These are phyloP conservation scores for Xenus cinereus DNA, from an alignment of 2,113 vertebrate species.

Conservation along the genomic window DNA sequence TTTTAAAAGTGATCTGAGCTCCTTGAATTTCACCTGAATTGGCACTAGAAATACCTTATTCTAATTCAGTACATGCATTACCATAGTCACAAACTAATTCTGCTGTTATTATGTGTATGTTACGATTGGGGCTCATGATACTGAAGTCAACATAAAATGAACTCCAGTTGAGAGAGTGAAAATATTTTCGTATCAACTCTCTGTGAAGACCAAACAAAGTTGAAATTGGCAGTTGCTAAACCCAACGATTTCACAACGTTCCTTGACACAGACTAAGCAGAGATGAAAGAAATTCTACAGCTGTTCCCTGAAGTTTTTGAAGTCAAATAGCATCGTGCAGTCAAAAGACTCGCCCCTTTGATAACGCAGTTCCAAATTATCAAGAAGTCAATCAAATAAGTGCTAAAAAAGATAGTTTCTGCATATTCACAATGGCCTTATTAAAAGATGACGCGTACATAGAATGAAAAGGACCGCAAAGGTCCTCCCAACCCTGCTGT, in stretches of 20 bases:
- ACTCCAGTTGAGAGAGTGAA: background rate
- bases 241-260: background rate
- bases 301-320: background rate
- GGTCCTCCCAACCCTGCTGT: background rate
- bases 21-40: background rate
- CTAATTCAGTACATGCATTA: background rate
- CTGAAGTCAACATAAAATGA: background rate
- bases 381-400: background rate
- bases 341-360: background rate
- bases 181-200: background rate
- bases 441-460: background rate
- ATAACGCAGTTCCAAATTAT: background rate
- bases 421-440: background rate
- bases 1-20: background rate
- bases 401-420: background rate
- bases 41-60: background rate
- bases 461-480: background rate
- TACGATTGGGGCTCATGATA: background rate
- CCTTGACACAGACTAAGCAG: background rate
- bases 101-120: background rate
- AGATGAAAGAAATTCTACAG: background rate
- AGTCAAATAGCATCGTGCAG: background rate
- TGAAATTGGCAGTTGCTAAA: conserved; percentile 10
- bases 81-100: background rate
- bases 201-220: background rate